Conservation (phyloP, 2,888 invertebrate genomes). For the Leptura quadrifasciata region DNA sequence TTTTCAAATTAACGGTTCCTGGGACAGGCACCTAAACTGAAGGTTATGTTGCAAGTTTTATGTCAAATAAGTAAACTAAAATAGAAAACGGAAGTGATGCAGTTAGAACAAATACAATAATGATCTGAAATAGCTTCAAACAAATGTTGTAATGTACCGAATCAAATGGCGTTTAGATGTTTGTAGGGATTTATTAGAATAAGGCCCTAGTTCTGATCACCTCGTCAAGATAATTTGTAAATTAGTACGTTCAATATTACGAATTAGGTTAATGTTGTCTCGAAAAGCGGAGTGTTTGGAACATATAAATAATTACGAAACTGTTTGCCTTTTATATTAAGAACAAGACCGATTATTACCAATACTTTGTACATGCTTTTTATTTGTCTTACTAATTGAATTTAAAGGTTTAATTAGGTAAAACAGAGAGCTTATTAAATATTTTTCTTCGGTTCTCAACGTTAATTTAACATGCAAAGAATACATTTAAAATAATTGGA, state of each 20-base stretch:
- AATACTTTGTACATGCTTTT: constrained; percentile 3
- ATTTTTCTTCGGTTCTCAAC: not conserved
- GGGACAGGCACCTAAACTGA: not conserved
- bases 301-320: constrained; percentile 42
- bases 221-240: constrained; percentile 13
- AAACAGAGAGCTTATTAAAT: constrained; percentile 5
- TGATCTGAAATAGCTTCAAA: not conserved
- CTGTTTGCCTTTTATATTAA: constrained; percentile 42
- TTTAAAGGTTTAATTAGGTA: constrained; percentile 25
- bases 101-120: constrained; percentile 18
- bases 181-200: constrained; percentile 6
- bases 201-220: not conserved
- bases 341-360: constrained; percentile 27
- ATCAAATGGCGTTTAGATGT: constrained; percentile 17
- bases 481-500: constrained; percentile 35
- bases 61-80: not conserved
- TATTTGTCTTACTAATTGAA: constrained; percentile 30
- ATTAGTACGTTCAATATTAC: constrained; percentile 8
- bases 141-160: constrained; percentile 12
- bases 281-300: constrained; percentile 17
- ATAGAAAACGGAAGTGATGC: not conserved
- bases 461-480: not conserved
- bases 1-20: not conserved
- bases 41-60: not conserved
- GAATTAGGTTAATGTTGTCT: not conserved